Percentiles rank a stretch among this genome's conserved stretches.
Evolutionary conservation across 1,140 invertebrate genomes (phyloP).

Genomic region (Brachystomella parvula): DNA sequence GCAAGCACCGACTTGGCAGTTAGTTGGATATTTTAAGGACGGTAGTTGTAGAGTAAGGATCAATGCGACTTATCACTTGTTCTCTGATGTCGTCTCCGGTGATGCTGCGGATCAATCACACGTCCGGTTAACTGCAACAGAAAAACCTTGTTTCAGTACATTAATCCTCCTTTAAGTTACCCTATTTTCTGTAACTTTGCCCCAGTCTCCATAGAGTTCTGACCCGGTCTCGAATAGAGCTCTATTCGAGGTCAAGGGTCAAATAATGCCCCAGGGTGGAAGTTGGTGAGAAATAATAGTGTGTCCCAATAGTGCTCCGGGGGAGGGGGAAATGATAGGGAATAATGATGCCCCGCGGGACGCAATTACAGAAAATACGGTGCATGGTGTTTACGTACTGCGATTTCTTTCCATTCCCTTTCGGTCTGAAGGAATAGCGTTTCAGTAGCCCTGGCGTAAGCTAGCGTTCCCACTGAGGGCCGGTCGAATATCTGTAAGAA

Average conservation of each 20-base stretch:
- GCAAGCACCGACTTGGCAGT: too few relatives aligned
- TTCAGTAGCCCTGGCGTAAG: slow-evolving; percentile 13
- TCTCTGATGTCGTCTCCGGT: too few relatives aligned
- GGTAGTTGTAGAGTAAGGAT: too few relatives aligned
- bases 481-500: slow-evolving; percentile 9
- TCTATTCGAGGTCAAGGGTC: background rate
- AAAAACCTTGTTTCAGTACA: too few relatives aligned
- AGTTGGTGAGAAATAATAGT: background rate
- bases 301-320: background rate
- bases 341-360: background rate
- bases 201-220: background rate
- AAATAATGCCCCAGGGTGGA: background rate
- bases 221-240: background rate
- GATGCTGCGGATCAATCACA: too few relatives aligned
- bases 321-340: background rate
- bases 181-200: too few relatives aligned
- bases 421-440: slow-evolving; percentile 13
- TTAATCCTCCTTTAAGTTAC: too few relatives aligned
- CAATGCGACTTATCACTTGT: too few relatives aligned
- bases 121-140: too few relatives aligned
- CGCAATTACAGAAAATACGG: too few relatives aligned
- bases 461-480: slow-evolving; percentile 12
- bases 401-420: slow-evolving; percentile 23
- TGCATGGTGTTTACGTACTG: too few relatives aligned
- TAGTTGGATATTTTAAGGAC: too few relatives aligned